Evolutionary conservation across 1,140 invertebrate genomes (phyloP).

Genomic region (Druon quercuslanigerum): DNA sequence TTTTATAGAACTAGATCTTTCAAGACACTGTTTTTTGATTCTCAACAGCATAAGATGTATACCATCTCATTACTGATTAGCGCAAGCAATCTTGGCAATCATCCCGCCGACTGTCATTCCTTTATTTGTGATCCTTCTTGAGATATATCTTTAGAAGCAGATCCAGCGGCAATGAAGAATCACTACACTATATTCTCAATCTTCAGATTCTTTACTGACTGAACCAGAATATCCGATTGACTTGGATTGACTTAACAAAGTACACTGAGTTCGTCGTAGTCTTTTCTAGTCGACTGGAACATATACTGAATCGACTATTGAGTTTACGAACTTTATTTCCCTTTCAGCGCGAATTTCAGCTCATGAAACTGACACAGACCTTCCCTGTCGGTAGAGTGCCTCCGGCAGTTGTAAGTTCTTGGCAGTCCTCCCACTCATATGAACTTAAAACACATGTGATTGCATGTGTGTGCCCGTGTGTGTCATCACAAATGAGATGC

Average conservation of each 20-base stretch:
- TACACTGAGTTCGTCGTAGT: too few species aligned
- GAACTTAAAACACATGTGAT: not conserved
- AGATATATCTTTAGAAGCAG: not conserved
- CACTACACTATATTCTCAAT: not conserved
- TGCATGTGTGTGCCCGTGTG: not conserved
- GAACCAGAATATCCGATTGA: too few species aligned
- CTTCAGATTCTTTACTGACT: not conserved
- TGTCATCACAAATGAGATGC: not conserved
- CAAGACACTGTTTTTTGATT: too few species aligned
- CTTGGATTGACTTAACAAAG: too few species aligned
- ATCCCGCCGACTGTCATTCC: not conserved
- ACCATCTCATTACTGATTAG: not conserved
- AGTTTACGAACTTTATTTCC: not conserved
- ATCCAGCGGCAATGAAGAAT: not conserved
- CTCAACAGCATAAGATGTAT: too few species aligned
- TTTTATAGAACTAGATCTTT: not conserved
- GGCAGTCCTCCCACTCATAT: not conserved
- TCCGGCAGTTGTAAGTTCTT: not conserved
- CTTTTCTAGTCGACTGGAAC: too few species aligned
- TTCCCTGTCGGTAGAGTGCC: not conserved
- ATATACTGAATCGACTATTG: too few species aligned
- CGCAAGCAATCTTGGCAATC: not conserved
- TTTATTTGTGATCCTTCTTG: conserved; percentile 3
- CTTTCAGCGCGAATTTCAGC: not conserved
- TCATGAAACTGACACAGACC: not conserved